Conservation (phyloP, 2,797 vertebrate species). For the Pseudochaenichthys georgianus region DNA sequence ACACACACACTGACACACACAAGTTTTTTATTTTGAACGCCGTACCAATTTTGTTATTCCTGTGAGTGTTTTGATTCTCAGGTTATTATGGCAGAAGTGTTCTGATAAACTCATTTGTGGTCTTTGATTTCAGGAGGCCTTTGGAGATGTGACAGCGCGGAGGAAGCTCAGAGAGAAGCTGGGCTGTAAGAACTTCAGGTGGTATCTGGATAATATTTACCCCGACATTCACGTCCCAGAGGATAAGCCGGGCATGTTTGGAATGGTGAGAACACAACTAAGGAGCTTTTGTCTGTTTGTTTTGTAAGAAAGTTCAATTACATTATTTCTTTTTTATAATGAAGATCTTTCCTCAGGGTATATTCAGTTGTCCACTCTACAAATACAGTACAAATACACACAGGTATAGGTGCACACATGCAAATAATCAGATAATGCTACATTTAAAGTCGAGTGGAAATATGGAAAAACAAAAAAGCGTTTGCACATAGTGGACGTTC, state of each 20-base stretch:
- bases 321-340: too few relatives aligned
- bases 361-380: too few relatives aligned
- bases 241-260: slow-evolving; percentile 93
- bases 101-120: slow-evolving; percentile 1
- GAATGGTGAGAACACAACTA: slow-evolving; percentile 88
- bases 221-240: slow-evolving; percentile 93
- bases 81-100: neutral
- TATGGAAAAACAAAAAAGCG: too few relatives aligned
- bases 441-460: too few relatives aligned
- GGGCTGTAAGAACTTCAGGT: slow-evolving; percentile 92
- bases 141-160: slow-evolving; percentile 93
- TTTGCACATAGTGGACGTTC: too few relatives aligned
- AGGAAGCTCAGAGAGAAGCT: slow-evolving; percentile 87
- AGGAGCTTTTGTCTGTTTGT: neutral
- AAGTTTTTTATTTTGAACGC: too few relatives aligned
- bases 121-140: slow-evolving; percentile 88
- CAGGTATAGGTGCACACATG: too few relatives aligned
- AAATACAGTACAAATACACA: too few relatives aligned
- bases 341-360: too few relatives aligned
- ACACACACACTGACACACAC: too few relatives aligned
- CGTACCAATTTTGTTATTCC: neutral
- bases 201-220: slow-evolving; percentile 94
- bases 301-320: neutral
- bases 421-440: too few relatives aligned
- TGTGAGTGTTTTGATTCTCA: neutral